Evolutionary conservation across 2,113 vertebrate species (phyloP), one percentile per base, ranked within the genome.

Genomic region (Genyomyrus donnyi): DNA sequence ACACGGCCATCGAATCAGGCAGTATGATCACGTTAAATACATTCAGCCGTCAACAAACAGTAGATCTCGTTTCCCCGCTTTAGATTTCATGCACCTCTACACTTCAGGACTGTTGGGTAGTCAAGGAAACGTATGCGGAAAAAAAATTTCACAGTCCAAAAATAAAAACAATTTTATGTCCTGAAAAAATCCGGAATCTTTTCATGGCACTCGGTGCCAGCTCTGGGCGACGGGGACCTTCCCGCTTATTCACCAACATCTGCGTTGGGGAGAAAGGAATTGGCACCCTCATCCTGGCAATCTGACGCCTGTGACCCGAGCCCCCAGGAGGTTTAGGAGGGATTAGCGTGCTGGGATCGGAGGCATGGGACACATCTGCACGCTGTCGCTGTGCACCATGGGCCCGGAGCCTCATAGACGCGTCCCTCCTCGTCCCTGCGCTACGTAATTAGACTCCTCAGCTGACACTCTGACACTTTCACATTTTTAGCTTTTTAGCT

Each of bases 171-270:
- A 53, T 52, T 31, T 48, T 46, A 87, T 15, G n/a, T 53, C 27
- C 49, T 52, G n/a, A 52, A 17, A 85, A 87, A 31, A 27, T 52
- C 4, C n/a, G 3, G 62, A 70, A 70, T 87, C n/a, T 87, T 87
- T 87, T 87, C 85, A 87, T 31, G 46, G 85, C 7, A 52, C 13
- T 52, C 5, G 13, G 24, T 48, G 85, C n/a, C 85, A 87, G 85
- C 49, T 21, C 10, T 87, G 49, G 53, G 85, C 31, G 15, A 53
- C 24, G 5, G 85, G 46, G 35, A 87, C 46, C 46, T 87, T 17
- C 85, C 49, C 24, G 85, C 49, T 87, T 52, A 87, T 35, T 52
- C 85, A 53, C n/a, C 49, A 85, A 88, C 87, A 88, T 52, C 52
- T 45, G 53, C 39, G 87, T 39, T 24, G 45, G 35, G 19, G 56